Conservation (phyloP, 2,888 invertebrate genomes). For the Amblyjoppa fuscipennis region DNA sequence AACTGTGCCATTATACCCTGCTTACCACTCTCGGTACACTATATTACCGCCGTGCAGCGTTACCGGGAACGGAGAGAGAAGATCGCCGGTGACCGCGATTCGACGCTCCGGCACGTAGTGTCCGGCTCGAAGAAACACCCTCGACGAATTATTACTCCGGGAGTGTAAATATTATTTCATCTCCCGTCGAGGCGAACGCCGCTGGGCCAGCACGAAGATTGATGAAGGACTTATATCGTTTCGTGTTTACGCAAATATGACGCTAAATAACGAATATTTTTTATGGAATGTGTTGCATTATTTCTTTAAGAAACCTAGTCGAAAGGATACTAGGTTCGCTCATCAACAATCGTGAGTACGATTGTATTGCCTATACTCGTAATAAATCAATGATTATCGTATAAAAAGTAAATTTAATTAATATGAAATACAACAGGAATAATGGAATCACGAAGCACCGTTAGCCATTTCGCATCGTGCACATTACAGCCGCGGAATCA, state of each 20-base stretch:
- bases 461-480: background rate
- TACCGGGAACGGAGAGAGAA: background rate
- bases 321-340: background rate
- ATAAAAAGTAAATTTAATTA: too few species aligned
- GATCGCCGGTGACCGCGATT: constrained; percentile 23
- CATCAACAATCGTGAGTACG: background rate
- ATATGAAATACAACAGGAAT: too few species aligned
- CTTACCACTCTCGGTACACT: constrained; percentile 38
- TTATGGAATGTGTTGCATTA: background rate
- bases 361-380: background rate
- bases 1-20: constrained; percentile 35
- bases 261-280: background rate
- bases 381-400: background rate
- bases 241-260: background rate
- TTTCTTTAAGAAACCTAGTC: too few species aligned
- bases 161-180: constrained; percentile 51
- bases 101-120: constrained; percentile 51
- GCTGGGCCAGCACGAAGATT: background rate
- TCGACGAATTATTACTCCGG: constrained; percentile 41
- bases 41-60: constrained; percentile 34
- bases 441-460: background rate
- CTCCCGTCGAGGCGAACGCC: constrained; percentile 4
- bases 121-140: constrained; percentile 34
- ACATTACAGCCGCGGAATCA: background rate
- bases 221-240: background rate